Base-by-base conservation (phyloP, 2,113 vertebrate species). In the Anser cygnoides region DNA sequence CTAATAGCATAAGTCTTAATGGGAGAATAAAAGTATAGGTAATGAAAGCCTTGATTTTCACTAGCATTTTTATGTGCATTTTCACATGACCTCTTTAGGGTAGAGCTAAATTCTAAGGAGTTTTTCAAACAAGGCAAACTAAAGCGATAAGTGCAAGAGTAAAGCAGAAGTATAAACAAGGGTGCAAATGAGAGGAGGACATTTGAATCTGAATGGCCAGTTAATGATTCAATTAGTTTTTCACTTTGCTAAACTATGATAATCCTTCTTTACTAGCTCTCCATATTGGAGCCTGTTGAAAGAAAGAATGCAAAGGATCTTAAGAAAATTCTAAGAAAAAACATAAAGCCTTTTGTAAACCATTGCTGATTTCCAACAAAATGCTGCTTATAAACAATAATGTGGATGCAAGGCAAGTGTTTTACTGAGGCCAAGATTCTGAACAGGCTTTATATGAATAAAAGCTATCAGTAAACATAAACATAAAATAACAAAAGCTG, bases 181-280 rank as follows among this genome's bases (percentile, higher is more conserved):
- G 89, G 94, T 95, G 89, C 72, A 78, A 93, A 84, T 96, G 93
- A 97, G 96, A 98, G 96, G 94, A 96, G 97, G 95, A 96, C 94
- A 98, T 98, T 98, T 98, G 97, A 98, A 98, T 98, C 92, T 98
- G 97, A 98, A 98, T 98, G 95, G 98, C 79, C 95, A 96, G 97
- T 98, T 98, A 98, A 99, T 97, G 96, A 98, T 98, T 98, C 97
- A 98, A 98, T 98, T 98, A 97, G 97, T 96, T 98, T 98, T 97
- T 97, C 97, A 98, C 95, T 98, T 97, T 91, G 97, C 97, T 97
- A 97, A 96, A 97, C 96, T 97, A 97, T 94, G 97, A 97, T 98
- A 98, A 98, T 98, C 98, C 97, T 93, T 97, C 97, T 98, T 98
- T 98, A 85, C 94, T 90, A 78, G 86, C n/a, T 93, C 83, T 87